phyloP scores from a whole-genome alignment of 1,140 invertebrate species.

The Halotydeus destructor region DNA sequence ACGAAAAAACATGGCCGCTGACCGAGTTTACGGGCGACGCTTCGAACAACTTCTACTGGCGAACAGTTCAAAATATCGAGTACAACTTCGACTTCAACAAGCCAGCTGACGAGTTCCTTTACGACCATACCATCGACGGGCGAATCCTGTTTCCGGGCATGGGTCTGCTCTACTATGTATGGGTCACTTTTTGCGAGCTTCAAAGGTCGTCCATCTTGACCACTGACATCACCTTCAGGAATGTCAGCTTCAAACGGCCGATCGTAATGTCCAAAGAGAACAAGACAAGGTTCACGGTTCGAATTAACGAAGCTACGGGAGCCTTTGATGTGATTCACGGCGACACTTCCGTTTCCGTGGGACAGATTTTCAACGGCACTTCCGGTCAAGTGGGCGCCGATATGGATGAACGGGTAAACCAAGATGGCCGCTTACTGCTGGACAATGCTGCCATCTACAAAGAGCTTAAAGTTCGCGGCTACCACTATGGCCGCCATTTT shows the following conservation, averaged over 20 bases:
- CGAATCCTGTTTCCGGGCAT: constrained; percentile 83
- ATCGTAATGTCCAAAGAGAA: constrained; percentile 30
- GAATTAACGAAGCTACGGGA: constrained; percentile 7
- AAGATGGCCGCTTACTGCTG: constrained; percentile 27
- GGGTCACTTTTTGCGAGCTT: too few species aligned
- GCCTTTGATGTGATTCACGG: constrained; percentile 11
- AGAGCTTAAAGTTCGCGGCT: constrained; percentile 32
- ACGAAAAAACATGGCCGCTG: background rate
- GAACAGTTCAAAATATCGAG: constrained; percentile 43
- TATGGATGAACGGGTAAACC: constrained; percentile 22
- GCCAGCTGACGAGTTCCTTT: background rate
- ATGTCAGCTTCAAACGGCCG: constrained; percentile 31
- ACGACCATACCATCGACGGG: constrained; percentile 77
- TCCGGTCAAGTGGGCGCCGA: constrained; percentile 46
- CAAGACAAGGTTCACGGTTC: constrained; percentile 3
- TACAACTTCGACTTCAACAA: constrained; percentile 42
- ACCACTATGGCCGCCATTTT: constrained; percentile 32
- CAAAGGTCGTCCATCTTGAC: too few species aligned
- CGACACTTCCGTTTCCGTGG: constrained; percentile 6
- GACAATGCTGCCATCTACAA: constrained; percentile 34
- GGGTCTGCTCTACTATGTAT: constrained; percentile 44
- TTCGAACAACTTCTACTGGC: too few species aligned
- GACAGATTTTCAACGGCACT: too few species aligned
- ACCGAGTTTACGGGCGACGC: constrained; percentile 19
- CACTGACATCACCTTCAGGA: too few species aligned